Evolutionary conservation across 2,797 vertebrate species (phyloP).

Genomic region (Eremophila alpestris): DNA sequence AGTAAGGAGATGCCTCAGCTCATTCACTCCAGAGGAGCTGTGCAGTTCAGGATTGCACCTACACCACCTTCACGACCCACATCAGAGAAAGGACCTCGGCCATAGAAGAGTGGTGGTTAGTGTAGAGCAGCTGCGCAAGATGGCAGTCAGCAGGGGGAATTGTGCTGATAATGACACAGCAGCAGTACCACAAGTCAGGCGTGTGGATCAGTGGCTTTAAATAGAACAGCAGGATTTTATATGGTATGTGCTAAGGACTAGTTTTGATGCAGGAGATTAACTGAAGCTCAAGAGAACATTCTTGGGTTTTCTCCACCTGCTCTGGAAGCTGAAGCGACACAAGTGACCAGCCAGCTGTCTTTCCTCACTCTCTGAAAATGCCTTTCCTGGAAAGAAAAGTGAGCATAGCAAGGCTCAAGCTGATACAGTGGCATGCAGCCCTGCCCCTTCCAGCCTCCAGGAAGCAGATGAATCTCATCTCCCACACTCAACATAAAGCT

Average conservation of each 20-base stretch:
- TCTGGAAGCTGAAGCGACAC: neutral
- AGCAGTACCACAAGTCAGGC: neutral
- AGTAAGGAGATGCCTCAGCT: neutral
- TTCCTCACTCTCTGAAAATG: neutral
- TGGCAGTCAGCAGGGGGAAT: neutral
- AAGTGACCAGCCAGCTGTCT: neutral
- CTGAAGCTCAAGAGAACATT: neutral
- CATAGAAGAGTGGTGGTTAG: neutral
- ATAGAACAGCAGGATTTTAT: neutral
- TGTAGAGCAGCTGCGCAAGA: accelerated
- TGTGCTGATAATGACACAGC: neutral
- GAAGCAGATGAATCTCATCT: neutral
- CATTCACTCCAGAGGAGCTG: neutral
- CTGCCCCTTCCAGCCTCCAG: neutral
- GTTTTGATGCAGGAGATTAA: constrained; percentile 1
- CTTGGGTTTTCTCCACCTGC: neutral
- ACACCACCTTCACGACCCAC: neutral
- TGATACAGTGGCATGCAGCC: neutral
- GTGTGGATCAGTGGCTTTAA: neutral
- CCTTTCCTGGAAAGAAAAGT: neutral
- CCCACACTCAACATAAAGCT: neutral
- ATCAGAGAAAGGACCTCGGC: neutral
- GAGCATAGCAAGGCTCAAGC: accelerated
- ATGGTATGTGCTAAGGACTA: neutral
- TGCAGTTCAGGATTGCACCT: neutral